These are phyloP conservation scores for Neoascia interrupta DNA, from an alignment of 2,888 invertebrate genomes.

Conservation along the genomic window DNA sequence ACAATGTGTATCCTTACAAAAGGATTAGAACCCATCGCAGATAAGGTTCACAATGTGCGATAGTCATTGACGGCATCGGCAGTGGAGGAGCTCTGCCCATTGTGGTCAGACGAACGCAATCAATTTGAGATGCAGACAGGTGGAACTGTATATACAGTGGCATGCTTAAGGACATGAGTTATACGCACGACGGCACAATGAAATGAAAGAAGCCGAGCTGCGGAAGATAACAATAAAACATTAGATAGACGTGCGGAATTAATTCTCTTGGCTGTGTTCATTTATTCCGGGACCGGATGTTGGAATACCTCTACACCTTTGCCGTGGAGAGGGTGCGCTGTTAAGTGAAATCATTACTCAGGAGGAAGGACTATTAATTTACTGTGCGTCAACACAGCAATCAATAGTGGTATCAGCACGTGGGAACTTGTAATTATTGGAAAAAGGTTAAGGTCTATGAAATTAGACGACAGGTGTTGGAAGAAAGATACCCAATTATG, in stretches of 20 bases:
- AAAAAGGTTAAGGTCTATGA: no score
- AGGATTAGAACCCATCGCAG: no score
- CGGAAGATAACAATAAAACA: conserved; percentile 37
- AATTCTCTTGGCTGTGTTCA: conserved; percentile 28
- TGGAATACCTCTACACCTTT: conserved; percentile 31
- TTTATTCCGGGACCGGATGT: conserved; percentile 29
- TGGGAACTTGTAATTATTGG: conserved; percentile 11
- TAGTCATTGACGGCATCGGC: not conserved
- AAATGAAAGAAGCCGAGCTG: conserved; percentile 7
- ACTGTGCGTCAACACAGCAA: conserved; percentile 23
- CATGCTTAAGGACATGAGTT: conserved; percentile 17
- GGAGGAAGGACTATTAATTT: conserved; percentile 40
- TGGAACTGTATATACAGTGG: conserved; percentile 12
- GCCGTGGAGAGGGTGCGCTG: conserved; percentile 11
- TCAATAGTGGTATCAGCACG: conserved; percentile 1
- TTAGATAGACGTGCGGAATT: conserved; percentile 45
- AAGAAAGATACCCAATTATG: no score
- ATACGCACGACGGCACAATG: not conserved
- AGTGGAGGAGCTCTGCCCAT: conserved; percentile 2
- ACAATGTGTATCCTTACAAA: not conserved
- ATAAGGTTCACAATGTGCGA: not conserved
- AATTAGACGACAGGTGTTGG: no score
- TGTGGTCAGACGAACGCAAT: conserved; percentile 49
- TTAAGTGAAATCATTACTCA: conserved; percentile 41
- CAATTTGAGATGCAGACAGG: conserved; percentile 50